Evolutionary conservation across 1,140 invertebrate species (phyloP), one percentile per base, ranked within the genome.

Genomic region (Anastrepha obliqua): DNA sequence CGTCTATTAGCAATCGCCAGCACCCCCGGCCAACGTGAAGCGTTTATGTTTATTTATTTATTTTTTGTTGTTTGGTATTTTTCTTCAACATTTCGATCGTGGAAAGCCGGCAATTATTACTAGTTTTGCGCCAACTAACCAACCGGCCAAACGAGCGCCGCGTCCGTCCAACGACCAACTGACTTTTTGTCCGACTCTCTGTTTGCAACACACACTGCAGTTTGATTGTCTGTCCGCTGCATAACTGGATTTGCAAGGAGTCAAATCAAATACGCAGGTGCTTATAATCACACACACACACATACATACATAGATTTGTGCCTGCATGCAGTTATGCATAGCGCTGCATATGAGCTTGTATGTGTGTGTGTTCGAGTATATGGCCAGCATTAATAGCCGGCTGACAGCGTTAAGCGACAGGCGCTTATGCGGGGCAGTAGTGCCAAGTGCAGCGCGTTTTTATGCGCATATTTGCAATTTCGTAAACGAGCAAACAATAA

Each of bases 231-330:
- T 39, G 44, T 78, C 47, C 13, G 17, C n/a, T 13, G 74, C 47
- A 81, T 58, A 81, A 81, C 74, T 81, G 74, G 74, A 81, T 81
- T 81, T 81, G 74, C 74, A 81, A 81, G 74, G 74, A 81, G 74
- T 81, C 74, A 81, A 81, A 81, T 58, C 15, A 81, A 81, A 81
- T 81, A 58, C 47, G 17, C 74, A 81, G 74, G 47, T 81, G 74
- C 17, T 67, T 17, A 67, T 67, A 67, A 29, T 67, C 5, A 67
- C 5, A 67, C 11, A 67, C 4, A 51, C 17, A 81, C n/a, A 81
- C 47, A 81, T n/a, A 42, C 5, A 7, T 51, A 20, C 20, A 67
- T 39, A 55, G 5, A 55, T 20, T n/a, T 13, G 42, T 15, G 15
- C 29, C 0, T 29, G 29, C 29, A 29, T 0, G 29, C 29, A 29